Percentiles rank a stretch among this genome's conserved stretches.
phyloP scores from a whole-genome alignment of 2,888 invertebrate species.

The Cantharis flavilabris region DNA sequence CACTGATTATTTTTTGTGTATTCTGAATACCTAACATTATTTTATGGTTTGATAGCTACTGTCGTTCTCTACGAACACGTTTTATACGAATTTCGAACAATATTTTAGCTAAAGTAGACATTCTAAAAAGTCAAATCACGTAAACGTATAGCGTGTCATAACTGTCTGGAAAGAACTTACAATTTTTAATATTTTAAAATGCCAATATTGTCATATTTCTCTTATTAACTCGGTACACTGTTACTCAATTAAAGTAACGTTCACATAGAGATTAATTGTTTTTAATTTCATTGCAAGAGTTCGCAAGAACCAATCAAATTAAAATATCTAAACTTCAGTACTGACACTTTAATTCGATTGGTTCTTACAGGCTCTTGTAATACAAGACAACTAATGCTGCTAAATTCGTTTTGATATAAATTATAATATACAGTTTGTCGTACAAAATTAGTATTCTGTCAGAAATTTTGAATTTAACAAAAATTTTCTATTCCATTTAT shows the following conservation, averaged over 20 bases:
- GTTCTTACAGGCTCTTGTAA: no score
- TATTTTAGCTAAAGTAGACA: background rate
- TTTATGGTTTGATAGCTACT: background rate
- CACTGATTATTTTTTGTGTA: background rate
- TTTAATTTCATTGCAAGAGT: no score
- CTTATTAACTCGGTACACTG: background rate
- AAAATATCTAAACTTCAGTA: no score
- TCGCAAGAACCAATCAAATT: no score
- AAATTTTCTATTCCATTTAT: no score
- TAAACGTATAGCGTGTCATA: background rate
- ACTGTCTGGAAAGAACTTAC: background rate
- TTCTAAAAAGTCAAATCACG: background rate
- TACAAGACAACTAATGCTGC: no score
- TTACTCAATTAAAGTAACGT: background rate
- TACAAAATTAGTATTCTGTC: no score
- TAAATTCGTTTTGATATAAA: no score
- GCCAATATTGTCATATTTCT: background rate
- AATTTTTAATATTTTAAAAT: background rate
- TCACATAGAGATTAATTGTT: no score
- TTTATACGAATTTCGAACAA: background rate
- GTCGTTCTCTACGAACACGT: background rate
- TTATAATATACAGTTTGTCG: no score
- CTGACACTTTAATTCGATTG: no score
- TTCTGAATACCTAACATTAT: background rate
- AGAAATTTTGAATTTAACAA: no score